Percentiles rank a stretch among this genome's conserved stretches.
Conservation (phyloP, 2,797 vertebrate genomes). For the Dromococcyx pavoninus region DNA sequence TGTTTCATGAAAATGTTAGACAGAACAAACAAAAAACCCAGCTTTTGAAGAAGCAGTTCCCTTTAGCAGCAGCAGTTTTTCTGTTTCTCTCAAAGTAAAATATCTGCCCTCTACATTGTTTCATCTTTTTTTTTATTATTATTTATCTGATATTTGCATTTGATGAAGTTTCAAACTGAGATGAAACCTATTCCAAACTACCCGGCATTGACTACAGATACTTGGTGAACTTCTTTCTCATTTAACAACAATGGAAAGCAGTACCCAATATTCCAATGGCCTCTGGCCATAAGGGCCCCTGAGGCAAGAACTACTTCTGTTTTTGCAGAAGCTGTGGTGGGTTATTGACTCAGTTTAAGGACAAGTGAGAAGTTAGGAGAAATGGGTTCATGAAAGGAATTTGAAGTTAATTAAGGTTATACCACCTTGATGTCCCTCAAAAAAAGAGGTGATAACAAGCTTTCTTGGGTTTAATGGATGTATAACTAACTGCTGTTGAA, state of each 20-base stretch:
- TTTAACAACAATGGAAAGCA: background rate
- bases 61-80: background rate
- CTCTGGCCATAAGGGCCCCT: slow-evolving; percentile 6
- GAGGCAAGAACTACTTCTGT: slow-evolving; percentile 17
- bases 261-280: background rate
- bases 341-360: background rate
- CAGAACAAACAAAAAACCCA: background rate
- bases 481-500: background rate
- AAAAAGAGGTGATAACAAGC: background rate
- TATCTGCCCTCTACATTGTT: background rate
- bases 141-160: slow-evolving; percentile 2
- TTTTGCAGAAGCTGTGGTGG: background rate
- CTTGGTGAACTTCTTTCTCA: background rate
- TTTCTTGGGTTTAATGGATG: background rate
- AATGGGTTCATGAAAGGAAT: background rate
- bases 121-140: background rate
- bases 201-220: background rate
- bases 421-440: background rate
- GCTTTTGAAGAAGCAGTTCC: background rate
- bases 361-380: background rate
- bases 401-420: background rate
- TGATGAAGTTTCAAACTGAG: background rate
- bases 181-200: background rate
- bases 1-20: background rate
- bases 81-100: slow-evolving; percentile 4